Base-by-base conservation (phyloP, 2,888 invertebrate species). In the Melinopterus prodromus region DNA sequence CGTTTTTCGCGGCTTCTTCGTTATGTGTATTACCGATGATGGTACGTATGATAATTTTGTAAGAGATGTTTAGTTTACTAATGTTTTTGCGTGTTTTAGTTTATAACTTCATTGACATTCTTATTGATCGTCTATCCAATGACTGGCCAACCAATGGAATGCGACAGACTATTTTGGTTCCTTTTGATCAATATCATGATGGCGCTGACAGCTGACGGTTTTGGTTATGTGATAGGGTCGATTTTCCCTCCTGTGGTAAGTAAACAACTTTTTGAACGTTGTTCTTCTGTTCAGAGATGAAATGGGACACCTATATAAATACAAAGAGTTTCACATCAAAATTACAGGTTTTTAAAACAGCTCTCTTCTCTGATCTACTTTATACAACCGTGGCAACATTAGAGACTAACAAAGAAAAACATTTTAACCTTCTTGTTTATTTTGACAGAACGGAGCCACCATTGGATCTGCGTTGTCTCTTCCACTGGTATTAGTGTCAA, bases 1-100 rank as follows among this genome's bases (percentile, higher is more conserved):
- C 95, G 0, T 95, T 95, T 86, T 95, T 93, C 86, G 91, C 92
- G 6, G 95, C 95, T 0, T 88, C 93, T 84, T 92, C 93, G 0
- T 87, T 93, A 16, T 91, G 94, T 0, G 91, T 92, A 80, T 90
- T 95, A n/a, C 95, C 95, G 0, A 87, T 91, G 14, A 94, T 94
- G 87, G 92, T 95, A 83, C 85, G 36, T 26, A 35, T 71, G 92
- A 92, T n/a, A 86, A 92, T 6, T 89, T 94, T 16, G 95, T 94
- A 87, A 86, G 95, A 76, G 85, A 95, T 85, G 94, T 26, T 26
- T 26, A 3, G 26, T 26, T 26, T 26, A 26, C 26, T 26, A 26
- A 2, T 26, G 53, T 72, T 72, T 6, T 72, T 16, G 92, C 71
- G 26, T 26, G 26, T 78, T 79, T 7, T 36, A 79, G 79, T 16